These are phyloP conservation scores for Ailurus styani DNA, from an alignment of 2,113 vertebrate species.

Conservation along the genomic window DNA sequence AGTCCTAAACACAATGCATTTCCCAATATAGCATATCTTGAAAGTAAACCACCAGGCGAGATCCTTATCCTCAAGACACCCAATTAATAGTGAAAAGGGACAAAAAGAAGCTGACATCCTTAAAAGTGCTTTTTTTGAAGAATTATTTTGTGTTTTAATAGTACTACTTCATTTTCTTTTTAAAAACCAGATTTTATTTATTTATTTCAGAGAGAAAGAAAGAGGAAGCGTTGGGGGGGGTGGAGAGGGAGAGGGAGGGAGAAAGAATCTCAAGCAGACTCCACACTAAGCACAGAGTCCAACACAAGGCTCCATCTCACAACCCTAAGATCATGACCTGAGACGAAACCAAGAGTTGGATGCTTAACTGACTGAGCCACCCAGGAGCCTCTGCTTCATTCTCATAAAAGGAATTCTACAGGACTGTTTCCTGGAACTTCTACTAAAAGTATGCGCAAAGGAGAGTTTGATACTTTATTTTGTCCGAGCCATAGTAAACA, in stretches of 20 bases:
- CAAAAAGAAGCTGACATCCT: neutral
- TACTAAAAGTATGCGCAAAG: neutral
- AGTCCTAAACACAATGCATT: neutral
- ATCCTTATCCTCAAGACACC: neutral
- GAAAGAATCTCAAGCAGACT: neutral
- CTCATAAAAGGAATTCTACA: slow-evolving; percentile 9
- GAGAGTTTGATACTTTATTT: neutral
- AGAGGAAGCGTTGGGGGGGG: neutral
- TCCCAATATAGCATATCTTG: neutral
- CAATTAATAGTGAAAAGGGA: neutral
- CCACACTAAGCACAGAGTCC: neutral
- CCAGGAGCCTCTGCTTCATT: neutral
- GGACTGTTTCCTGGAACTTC: neutral
- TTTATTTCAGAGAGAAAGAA: neutral
- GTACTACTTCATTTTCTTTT: neutral
- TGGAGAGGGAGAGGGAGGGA: neutral
- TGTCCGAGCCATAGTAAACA: neutral
- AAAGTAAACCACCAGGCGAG: neutral
- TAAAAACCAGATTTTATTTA: neutral
- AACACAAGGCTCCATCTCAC: neutral
- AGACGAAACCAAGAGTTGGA: neutral
- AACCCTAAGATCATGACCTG: neutral
- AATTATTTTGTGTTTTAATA: neutral
- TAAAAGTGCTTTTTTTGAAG: neutral
- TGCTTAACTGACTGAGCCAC: neutral